phyloP scores from a whole-genome alignment of 2,888 invertebrate genomes.

The Lasiommata megera region DNA sequence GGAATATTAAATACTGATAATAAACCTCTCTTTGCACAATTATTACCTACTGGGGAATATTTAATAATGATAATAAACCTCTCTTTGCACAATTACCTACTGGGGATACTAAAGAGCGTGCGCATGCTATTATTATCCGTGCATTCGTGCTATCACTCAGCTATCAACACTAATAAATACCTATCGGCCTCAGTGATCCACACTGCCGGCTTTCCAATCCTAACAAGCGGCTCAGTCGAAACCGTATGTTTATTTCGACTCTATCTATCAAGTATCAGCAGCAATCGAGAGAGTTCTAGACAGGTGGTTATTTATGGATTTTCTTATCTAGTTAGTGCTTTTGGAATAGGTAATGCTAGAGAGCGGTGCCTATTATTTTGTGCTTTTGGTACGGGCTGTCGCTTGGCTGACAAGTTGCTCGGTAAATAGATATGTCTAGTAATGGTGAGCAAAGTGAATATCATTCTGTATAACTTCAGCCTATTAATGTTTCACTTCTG shows the following conservation, averaged over 20 bases:
- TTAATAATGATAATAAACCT: no score
- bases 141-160: background rate
- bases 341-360: background rate
- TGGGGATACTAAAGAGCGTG: background rate
- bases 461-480: no score
- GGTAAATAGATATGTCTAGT: no score
- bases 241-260: conserved; percentile 2
- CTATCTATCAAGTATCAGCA: conserved; percentile 2
- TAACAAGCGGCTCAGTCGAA: conserved; percentile 11
- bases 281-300: conserved; percentile 3
- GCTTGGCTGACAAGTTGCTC: background rate
- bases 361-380: background rate
- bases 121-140: background rate
- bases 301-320: conserved; percentile 5
- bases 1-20: no score
- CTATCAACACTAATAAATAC: conserved; percentile 8
- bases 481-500: no score
- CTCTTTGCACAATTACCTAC: no score
- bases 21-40: no score
- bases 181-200: background rate
- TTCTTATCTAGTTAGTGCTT: conserved; percentile 12
- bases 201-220: conserved; percentile 35
- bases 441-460: no score
- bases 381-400: background rate
- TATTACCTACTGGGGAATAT: no score